Evolutionary conservation across 2,113 vertebrate genomes (phyloP), one percentile per base, ranked within the genome.

Genomic region (Hypomesus transpacificus): DNA sequence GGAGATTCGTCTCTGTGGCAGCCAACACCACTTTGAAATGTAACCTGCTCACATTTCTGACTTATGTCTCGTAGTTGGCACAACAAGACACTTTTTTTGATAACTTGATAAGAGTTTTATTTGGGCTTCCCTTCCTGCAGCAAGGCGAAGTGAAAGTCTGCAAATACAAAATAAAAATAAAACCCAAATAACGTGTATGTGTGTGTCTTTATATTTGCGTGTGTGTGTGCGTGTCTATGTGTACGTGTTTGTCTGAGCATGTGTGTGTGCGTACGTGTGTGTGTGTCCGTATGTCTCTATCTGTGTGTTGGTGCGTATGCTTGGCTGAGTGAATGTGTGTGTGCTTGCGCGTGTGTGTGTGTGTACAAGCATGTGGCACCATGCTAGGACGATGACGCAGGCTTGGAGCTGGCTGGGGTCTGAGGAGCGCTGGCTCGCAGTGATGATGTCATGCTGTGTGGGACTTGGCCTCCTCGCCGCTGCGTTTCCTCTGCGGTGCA

Each of bases 391-490:
- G 46, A 82, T 75, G 75, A 83, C 73, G 78, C 82, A 72, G 72
- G 73, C 66, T 34, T 51, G 20, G 65, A 81, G 70, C 86, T 83
- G 58, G 69, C 78, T 57, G 87, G 80, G 80, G 74, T 71, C 82
- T 68, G 80, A 69, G 74, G 84, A 86, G 83, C 69, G 65, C 79
- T 62, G 62, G 79, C 74, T 76, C 80, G 67, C 68, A 83, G 82
- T 39, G 69, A 68, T 90, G 87, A 90, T 75, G 87, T 87, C 84
- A 87, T 87, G 76, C 71, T 80, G 9, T 89, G 88, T 89, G 89
- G 83, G 86, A 21, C n/a, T 53, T 66, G 57, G 21, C 88, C 80
- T 83, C 69, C 60, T 78, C 82, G 85, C 81, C 71, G 70, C 80
- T 76, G 69, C 66, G 79, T 87, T 89, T 88, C 87, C 89, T 89